Percentiles rank a stretch among this genome's conserved stretches.
These are phyloP conservation scores for Pteronura brasiliensis DNA, from an alignment of 2,113 vertebrate genomes.

Conservation along the genomic window DNA sequence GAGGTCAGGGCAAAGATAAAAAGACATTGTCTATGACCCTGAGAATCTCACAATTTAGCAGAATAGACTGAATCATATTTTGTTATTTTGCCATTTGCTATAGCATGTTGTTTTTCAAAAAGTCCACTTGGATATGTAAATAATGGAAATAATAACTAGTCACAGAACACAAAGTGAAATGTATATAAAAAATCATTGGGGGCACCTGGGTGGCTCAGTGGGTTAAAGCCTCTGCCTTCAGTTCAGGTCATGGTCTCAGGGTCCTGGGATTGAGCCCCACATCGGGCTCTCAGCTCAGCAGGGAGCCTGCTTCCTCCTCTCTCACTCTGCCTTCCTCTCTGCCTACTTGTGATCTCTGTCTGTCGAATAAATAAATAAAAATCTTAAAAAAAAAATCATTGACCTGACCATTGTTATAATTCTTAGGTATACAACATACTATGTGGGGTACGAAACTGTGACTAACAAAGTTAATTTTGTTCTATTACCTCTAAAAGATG, in stretches of 20 bases:
- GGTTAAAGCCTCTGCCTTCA: no score
- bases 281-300: no score
- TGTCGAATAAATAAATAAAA: no score
- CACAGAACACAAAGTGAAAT: conserved; percentile 79
- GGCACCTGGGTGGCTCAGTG: no score
- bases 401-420: conserved; percentile 70
- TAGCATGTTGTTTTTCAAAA: neutral
- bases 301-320: no score
- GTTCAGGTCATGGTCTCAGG: no score
- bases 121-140: conserved; percentile 67
- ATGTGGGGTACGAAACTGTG: conserved; percentile 35
- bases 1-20: neutral
- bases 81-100: neutral
- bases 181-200: conserved; percentile 41
- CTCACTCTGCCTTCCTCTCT: no score
- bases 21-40: neutral
- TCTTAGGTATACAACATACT: conserved; percentile 39
- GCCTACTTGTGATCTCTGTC: no score
- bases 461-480: conserved; percentile 26
- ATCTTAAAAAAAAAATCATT: neutral
- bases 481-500: conserved; percentile 13
- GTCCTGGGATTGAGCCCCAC: no score
- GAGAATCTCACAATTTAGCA: neutral
- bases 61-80: neutral
- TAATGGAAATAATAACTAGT: conserved; percentile 71